Percentiles rank a stretch among this genome's conserved stretches.
Evolutionary conservation across 2,888 invertebrate genomes (phyloP).

Genomic region (Latrodectus hesperus): DNA sequence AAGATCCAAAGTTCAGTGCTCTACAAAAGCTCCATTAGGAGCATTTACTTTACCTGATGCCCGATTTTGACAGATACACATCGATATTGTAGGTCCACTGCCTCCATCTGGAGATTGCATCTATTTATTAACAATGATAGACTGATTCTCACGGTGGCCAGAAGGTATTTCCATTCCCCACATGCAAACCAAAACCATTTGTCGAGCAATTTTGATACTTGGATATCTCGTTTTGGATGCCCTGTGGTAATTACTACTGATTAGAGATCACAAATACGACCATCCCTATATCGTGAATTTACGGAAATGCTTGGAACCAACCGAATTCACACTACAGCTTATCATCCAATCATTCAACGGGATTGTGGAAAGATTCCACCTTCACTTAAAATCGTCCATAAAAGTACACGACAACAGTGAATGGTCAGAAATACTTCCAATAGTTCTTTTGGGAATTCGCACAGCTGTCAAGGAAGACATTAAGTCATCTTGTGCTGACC

Average conservation of each 20-base stretch:
- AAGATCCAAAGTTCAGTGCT: background rate
- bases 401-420: no score
- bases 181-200: conserved; percentile 12
- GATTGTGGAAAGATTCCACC: background rate
- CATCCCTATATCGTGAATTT: background rate
- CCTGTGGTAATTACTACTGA: background rate
- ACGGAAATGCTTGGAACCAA: background rate
- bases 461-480: background rate
- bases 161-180: background rate
- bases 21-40: background rate
- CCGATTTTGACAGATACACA: background rate
- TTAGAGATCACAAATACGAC: background rate
- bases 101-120: background rate
- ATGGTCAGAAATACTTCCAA: background rate
- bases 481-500: no score
- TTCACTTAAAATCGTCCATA: background rate
- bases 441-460: background rate
- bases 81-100: conserved; percentile 7
- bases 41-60: conserved; percentile 3
- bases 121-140: background rate
- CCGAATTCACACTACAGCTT: no score
- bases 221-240: conserved; percentile 8
- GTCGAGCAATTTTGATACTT: conserved; percentile 2
- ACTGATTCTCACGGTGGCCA: background rate
- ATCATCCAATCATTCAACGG: background rate